Evolutionary conservation across 1,140 invertebrate genomes (phyloP).

Genomic region (Pseudomyrmex sp.): DNA sequence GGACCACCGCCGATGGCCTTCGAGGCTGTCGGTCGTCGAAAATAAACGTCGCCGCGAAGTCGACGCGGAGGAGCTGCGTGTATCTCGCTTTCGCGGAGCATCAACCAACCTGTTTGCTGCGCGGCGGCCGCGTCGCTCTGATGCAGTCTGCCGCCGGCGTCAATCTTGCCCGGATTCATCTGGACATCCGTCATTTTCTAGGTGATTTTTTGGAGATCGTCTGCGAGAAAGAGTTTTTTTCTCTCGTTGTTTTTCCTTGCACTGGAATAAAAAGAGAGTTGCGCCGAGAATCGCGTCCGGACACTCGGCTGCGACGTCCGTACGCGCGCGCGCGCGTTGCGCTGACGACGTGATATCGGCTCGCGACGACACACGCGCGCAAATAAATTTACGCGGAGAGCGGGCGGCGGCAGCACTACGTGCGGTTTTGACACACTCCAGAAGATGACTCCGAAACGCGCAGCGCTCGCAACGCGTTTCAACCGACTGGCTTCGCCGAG

Average conservation of each 20-base stretch:
- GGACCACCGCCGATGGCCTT: constrained; percentile 15
- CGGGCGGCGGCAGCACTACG: not conserved
- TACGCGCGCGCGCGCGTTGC: constrained; percentile 64
- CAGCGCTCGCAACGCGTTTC: constrained; percentile 78
- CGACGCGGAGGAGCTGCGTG: not conserved
- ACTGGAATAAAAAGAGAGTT: not conserved
- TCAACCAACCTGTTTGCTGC: constrained; percentile 78
- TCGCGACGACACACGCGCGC: constrained; percentile 1
- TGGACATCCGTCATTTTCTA: constrained; percentile 85
- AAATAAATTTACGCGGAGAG: not conserved
- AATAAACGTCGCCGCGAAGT: constrained; percentile 30
- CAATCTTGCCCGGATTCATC: constrained; percentile 76
- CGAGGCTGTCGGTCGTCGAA: constrained; percentile 27
- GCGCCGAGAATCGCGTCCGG: not conserved
- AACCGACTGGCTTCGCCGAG: constrained; percentile 77
- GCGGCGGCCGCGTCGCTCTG: constrained; percentile 74
- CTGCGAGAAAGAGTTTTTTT: too few relatives aligned
- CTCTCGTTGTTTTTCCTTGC: not conserved
- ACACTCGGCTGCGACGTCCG: constrained; percentile 66
- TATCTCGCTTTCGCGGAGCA: not conserved
- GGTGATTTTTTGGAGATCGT: constrained; percentile 19
- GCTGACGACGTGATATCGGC: constrained; percentile 25
- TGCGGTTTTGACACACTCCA: not conserved
- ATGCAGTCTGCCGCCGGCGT: constrained; percentile 80
- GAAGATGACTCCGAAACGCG: constrained; percentile 55